Evolutionary conservation across 2,888 invertebrate genomes (phyloP).

Genomic region (Dynastes tityus): DNA sequence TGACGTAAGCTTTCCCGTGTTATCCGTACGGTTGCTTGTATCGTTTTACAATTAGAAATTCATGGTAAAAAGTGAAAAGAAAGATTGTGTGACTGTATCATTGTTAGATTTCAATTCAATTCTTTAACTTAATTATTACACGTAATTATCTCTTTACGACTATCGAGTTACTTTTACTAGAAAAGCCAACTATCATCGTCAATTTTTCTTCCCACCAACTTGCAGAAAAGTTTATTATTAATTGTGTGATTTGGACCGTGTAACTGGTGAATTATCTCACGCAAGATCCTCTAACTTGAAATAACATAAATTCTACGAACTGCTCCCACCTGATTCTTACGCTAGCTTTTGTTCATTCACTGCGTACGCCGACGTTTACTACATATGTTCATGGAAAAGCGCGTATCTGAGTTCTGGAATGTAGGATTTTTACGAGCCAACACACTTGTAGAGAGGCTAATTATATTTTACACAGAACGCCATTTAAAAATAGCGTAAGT

Average conservation of each 20-base stretch:
- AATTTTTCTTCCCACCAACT: constrained; percentile 15
- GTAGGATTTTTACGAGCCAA: constrained; percentile 11
- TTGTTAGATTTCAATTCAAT: constrained; percentile 6
- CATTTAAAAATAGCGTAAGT: constrained; percentile 32
- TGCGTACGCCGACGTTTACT: constrained; percentile 9
- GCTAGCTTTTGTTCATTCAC: constrained; percentile 24
- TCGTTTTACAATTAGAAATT: not conserved
- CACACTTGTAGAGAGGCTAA: constrained; percentile 6
- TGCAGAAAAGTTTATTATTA: constrained; percentile 12
- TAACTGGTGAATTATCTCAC: constrained; percentile 17
- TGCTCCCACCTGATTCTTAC: constrained; percentile 1
- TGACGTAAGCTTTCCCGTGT: not conserved
- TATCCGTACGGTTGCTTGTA: not conserved
- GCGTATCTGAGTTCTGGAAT: not conserved
- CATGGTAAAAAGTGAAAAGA: constrained; percentile 20
- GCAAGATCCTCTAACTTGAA: constrained; percentile 13
- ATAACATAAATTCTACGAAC: constrained; percentile 17
- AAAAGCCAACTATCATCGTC: constrained; percentile 12
- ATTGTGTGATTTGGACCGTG: constrained; percentile 42
- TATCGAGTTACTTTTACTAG: constrained; percentile 35
- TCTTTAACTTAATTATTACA: constrained; percentile 10
- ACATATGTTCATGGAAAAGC: constrained; percentile 7
- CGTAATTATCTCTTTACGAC: constrained; percentile 15
- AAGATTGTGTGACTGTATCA: constrained; percentile 7
- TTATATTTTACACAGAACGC: constrained; percentile 19